Conservation (phyloP, 2,113 vertebrate genomes). For the Columba livia region DNA sequence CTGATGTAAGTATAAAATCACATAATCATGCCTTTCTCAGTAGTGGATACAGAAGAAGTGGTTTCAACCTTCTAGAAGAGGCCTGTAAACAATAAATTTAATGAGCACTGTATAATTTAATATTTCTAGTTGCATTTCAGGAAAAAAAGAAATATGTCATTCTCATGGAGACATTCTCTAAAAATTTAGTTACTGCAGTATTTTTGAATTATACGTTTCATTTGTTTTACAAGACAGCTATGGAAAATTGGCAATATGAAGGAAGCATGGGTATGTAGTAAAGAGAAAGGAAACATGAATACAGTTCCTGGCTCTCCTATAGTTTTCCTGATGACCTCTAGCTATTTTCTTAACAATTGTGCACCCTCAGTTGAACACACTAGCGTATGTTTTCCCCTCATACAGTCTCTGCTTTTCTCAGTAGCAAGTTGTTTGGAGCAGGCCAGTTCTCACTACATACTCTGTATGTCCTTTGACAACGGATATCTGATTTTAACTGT, state of each 20-base stretch:
- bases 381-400: background rate
- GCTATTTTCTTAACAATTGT: background rate
- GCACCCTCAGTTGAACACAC: background rate
- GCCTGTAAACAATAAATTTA: background rate
- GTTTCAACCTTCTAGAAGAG: background rate
- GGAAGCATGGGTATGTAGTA: background rate
- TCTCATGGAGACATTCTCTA: background rate
- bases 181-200: background rate
- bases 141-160: background rate
- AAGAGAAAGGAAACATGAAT: background rate
- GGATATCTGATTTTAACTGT: background rate
- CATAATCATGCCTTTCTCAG: background rate
- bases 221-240: background rate
- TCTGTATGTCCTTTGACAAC: background rate
- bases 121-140: background rate
- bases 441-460: background rate
- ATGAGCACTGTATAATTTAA: background rate
- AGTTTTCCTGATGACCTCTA: background rate
- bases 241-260: background rate
- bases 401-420: background rate
- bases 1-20: background rate
- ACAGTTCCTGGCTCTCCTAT: background rate
- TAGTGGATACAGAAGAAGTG: background rate
- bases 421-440: background rate
- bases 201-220: background rate